Evolutionary conservation across 2,797 vertebrate genomes (phyloP).

Genomic region (Acanthiza pusilla): DNA sequence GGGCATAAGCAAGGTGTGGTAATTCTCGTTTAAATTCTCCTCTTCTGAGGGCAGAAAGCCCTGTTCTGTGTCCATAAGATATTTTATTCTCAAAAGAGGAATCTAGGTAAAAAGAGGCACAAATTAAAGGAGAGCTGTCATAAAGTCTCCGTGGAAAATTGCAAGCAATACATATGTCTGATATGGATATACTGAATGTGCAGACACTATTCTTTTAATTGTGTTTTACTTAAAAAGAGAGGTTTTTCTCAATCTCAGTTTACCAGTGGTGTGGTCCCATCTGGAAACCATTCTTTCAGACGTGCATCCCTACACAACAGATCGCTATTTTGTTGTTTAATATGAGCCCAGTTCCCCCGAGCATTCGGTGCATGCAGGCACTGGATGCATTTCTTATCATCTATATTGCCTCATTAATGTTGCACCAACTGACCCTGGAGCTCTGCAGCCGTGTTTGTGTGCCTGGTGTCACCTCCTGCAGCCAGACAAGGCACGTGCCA

Average conservation of each 20-base stretch:
- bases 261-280: conserved; percentile 34
- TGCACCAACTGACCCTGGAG: conserved; percentile 27
- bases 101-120: background rate
- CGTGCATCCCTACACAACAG: conserved; percentile 42
- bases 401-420: conserved; percentile 61
- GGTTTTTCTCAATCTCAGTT: conserved; percentile 2
- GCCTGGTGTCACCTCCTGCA: conserved; percentile 30
- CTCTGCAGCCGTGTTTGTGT: background rate
- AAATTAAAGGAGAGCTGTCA: background rate
- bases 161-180: background rate
- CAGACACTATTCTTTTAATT: background rate
- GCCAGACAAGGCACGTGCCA: conserved; percentile 28
- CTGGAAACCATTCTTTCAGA: conserved; percentile 70
- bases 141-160: background rate
- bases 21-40: background rate
- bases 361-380: conserved; percentile 21
- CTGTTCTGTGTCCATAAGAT: background rate
- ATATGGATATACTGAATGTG: background rate
- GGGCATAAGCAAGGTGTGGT: background rate
- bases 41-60: background rate
- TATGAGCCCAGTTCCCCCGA: conserved; percentile 44
- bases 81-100: background rate
- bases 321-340: conserved; percentile 64
- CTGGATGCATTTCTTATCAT: conserved; percentile 66
- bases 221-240: background rate